Evolutionary conservation across 2,888 invertebrate genomes (phyloP), one percentile per base, ranked within the genome.

Genomic region (Drosophila anceps): DNA sequence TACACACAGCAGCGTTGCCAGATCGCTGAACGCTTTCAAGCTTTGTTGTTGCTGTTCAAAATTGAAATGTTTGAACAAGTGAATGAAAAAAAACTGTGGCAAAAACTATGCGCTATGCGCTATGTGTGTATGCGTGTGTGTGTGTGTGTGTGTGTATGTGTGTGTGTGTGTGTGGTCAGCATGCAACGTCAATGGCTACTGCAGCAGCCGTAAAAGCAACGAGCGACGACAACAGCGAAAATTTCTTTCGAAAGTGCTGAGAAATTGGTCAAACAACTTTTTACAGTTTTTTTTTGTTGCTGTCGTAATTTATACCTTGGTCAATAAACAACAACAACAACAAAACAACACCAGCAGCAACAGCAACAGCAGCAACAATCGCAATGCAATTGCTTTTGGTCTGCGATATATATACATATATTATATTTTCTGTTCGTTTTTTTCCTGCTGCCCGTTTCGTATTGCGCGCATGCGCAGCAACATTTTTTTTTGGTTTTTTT

Each of bases 181-280:
- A 74, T 86, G 83, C 86, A 87, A 76, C 73, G 75, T 48, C 59
- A 76, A 64, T 69, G 73, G 66, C 74, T 53, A 69, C 61, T 79
- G 70, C 68, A 81, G 63, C 76, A 20, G 54, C 64, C 63, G 64
- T 61, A 76, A 67, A 67, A 72, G 59, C 75, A 75, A 20, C 67
- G 35, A 69, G 27, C 58, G 58, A 64, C 75, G 53, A 67, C 71
- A 70, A 50, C 76, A 60, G 66, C 61, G 66, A 73, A 71, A 73
- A 80, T 84, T 84, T 84, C 87, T 75, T 87, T 84, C 87, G 84
- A 84, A 86, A 84, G 82, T 84, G 82, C 69, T 69, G 63, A 77
- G 74, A 80, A 81, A 67, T 68, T 78, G 74, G 78, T 74, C 78
- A 78, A 78, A 66, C 77, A 78, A 74, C 78, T 74, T 77, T 76